A percentile compares a stretch with the other conserved stretches of the same genome.
These are phyloP conservation scores for Zonotrichia albicollis DNA, from an alignment of 2,797 vertebrate genomes.

Conservation along the genomic window DNA sequence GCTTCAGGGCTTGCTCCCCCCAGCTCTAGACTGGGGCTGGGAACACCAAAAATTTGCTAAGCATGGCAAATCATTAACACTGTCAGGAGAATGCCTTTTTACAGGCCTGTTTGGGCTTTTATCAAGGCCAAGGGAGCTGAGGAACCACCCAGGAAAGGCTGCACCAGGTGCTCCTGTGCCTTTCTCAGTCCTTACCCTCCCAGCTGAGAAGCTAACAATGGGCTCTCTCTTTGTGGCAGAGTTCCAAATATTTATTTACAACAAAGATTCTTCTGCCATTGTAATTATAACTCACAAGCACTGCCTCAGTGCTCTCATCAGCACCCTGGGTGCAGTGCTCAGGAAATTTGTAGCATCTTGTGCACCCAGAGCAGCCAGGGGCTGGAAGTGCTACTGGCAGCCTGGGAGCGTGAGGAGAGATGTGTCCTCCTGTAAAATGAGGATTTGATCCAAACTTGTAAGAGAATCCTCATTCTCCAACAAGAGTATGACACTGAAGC, in stretches of 20 bases:
- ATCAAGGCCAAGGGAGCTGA: background rate
- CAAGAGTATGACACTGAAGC: background rate
- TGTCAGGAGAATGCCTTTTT: background rate
- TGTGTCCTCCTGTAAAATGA: accelerated
- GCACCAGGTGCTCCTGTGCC: accelerated
- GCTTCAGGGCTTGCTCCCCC: background rate
- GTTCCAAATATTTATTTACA: background rate
- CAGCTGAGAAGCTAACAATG: background rate
- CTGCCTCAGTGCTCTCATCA: accelerated
- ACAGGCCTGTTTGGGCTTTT: background rate
- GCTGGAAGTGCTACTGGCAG: background rate
- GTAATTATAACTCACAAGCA: background rate
- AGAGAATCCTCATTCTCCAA: background rate
- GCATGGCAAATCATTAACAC: too few species aligned
- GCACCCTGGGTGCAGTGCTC: background rate
- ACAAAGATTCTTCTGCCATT: background rate
- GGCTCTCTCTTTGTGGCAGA: background rate
- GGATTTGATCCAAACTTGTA: background rate
- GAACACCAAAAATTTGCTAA: background rate
- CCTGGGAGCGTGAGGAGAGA: background rate
- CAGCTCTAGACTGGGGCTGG: background rate
- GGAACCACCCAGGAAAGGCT: background rate
- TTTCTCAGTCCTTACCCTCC: background rate
- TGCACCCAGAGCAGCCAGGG: background rate
- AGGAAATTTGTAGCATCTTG: accelerated